These are phyloP conservation scores for Melinaea marsaeus DNA, from an alignment of 2,888 invertebrate species.

Conservation along the genomic window DNA sequence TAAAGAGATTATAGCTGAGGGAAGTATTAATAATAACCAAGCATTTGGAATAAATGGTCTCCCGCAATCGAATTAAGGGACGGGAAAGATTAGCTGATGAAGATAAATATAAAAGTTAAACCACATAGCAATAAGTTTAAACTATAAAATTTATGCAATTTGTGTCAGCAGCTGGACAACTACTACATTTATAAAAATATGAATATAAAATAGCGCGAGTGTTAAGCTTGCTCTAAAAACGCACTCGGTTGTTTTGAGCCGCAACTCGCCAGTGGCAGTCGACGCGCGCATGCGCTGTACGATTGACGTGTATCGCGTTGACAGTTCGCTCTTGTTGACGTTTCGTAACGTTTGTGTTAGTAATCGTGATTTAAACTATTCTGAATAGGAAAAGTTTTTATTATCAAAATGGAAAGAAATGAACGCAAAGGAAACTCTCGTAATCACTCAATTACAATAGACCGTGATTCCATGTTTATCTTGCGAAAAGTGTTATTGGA, in stretches of 20 bases:
- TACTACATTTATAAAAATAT: no score
- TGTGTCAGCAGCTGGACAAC: no score
- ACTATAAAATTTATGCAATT: no score
- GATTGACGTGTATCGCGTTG: constrained; percentile 51
- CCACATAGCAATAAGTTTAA: no score
- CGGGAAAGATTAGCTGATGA: no score
- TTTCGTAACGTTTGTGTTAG: constrained; percentile 55
- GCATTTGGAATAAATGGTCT: no score
- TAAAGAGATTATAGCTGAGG: background rate
- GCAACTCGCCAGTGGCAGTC: constrained; percentile 43
- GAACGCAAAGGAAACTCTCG: constrained; percentile 64
- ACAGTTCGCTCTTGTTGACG: constrained; percentile 42
- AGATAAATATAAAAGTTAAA: no score
- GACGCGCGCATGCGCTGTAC: constrained; percentile 68
- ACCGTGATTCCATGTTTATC: constrained; percentile 76
- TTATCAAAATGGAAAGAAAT: constrained; percentile 62
- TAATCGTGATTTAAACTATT: constrained; percentile 41
- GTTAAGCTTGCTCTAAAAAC: constrained; percentile 1
- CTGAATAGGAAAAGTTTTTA: constrained; percentile 34
- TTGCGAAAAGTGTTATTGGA: constrained; percentile 83
- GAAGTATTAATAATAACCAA: no score
- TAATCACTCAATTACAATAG: constrained; percentile 66
- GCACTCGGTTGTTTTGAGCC: constrained; percentile 3
- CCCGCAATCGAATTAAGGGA: no score
- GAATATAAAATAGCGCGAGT: constrained; percentile 4